Conservation (phyloP, 2,113 vertebrate genomes). For the Syngnathus typhle region DNA sequence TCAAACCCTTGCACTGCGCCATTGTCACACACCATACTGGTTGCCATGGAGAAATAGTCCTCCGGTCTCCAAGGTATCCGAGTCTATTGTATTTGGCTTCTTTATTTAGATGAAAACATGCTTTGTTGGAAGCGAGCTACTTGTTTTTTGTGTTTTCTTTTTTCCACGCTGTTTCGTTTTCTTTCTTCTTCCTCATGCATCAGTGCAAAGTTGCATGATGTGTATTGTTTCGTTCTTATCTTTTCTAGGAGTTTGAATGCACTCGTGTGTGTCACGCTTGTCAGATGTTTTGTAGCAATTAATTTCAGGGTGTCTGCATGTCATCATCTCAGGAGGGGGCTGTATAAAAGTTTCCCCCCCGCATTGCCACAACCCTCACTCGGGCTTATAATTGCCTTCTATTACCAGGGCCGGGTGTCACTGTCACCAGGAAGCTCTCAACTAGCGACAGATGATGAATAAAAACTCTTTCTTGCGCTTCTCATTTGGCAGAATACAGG, state of each 20-base stretch:
- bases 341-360: constrained; percentile 63
- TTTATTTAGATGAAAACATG: constrained; percentile 78
- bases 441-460: constrained; percentile 58
- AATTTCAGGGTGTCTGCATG: constrained; percentile 69
- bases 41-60: constrained; percentile 80
- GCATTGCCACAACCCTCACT: constrained; percentile 60
- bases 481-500: constrained; percentile 48
- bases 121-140: constrained; percentile 70
- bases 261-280: constrained; percentile 55
- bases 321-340: constrained; percentile 64
- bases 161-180: constrained; percentile 53
- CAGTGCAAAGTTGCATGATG: constrained; percentile 51
- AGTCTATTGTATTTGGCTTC: constrained; percentile 76
- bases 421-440: constrained; percentile 62
- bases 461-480: constrained; percentile 52
- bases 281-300: constrained; percentile 73
- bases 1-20: constrained; percentile 70
- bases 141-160: constrained; percentile 37
- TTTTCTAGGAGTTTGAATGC: constrained; percentile 67
- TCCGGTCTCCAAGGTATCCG: constrained; percentile 78
- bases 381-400: constrained; percentile 70
- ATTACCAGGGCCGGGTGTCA: constrained; percentile 68
- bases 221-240: constrained; percentile 61
- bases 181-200: constrained; percentile 56
- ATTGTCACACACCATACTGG: constrained; percentile 70